Percentiles rank a stretch among this genome's conserved stretches.
phyloP scores from a whole-genome alignment of 53 echinoderm and acorn worm species.

The Arbacia lixula region DNA sequence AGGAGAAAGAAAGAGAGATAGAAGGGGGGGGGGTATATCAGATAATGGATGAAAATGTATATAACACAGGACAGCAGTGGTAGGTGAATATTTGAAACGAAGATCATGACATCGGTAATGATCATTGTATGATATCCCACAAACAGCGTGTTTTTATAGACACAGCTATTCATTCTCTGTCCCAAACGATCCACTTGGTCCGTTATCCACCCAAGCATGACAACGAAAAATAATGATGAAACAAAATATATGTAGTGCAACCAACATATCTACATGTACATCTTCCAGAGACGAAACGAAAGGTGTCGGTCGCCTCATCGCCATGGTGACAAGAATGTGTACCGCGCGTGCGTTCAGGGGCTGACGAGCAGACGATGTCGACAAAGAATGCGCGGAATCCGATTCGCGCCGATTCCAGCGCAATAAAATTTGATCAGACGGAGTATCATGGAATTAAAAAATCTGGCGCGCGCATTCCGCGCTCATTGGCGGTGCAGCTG shows the following conservation, averaged over 20 bases:
- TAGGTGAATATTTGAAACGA: too few species aligned
- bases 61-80: neutral
- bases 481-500: slow-evolving; percentile 40
- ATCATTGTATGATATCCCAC: too few species aligned
- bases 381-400: slow-evolving; percentile 17
- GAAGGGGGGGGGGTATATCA: neutral
- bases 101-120: too few species aligned
- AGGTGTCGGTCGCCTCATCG: neutral
- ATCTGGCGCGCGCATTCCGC: slow-evolving; percentile 38
- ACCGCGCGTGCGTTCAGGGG: slow-evolving; percentile 2
- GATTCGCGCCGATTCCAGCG: slow-evolving; percentile 49
- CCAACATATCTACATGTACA: too few species aligned
- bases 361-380: slow-evolving; percentile 41
- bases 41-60: neutral
- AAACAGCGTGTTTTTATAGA: too few species aligned
- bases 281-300: neutral
- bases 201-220: too few species aligned
- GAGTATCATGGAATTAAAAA: slow-evolving; percentile 48
- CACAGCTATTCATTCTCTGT: too few species aligned
- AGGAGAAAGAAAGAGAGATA: neutral
- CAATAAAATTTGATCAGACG: slow-evolving; percentile 58
- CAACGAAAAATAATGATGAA: too few species aligned
- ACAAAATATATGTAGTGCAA: too few species aligned
- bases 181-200: too few species aligned
- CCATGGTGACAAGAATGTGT: slow-evolving; percentile 40